phyloP scores from a whole-genome alignment of 2,113 vertebrate species.

The Panthera uncia region DNA sequence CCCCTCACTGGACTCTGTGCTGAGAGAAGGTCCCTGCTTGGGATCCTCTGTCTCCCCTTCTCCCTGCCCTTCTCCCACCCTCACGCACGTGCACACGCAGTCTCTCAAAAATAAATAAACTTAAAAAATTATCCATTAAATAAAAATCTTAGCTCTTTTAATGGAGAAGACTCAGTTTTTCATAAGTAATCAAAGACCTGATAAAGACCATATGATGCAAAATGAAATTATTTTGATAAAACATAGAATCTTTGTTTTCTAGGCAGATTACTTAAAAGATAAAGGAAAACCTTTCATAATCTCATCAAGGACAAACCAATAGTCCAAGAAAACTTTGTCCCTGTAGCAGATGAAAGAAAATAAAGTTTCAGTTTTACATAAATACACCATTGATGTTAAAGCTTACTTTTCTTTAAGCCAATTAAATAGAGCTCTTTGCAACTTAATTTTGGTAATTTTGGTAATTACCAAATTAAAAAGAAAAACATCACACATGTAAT shows the following conservation, averaged over 20 bases:
- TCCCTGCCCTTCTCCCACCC: too few relatives aligned
- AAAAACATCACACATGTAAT: background rate
- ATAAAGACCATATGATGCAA: background rate
- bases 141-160: background rate
- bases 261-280: background rate
- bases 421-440: background rate
- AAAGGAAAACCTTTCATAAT: background rate
- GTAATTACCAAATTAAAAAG: background rate
- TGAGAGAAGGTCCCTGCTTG: too few relatives aligned
- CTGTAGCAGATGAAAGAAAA: background rate
- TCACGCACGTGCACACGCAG: too few relatives aligned
- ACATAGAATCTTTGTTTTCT: background rate
- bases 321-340: background rate
- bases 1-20: too few relatives aligned
- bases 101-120: too few relatives aligned
- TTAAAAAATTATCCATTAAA: too few relatives aligned
- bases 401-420: background rate
- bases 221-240: background rate
- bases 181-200: background rate
- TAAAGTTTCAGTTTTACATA: background rate
- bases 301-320: background rate
- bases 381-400: background rate
- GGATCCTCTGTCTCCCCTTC: too few relatives aligned
- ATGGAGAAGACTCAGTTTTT: background rate
- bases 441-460: background rate